Base-by-base conservation (phyloP, 2,888 invertebrate species). In the Fabriciana adippe region DNA sequence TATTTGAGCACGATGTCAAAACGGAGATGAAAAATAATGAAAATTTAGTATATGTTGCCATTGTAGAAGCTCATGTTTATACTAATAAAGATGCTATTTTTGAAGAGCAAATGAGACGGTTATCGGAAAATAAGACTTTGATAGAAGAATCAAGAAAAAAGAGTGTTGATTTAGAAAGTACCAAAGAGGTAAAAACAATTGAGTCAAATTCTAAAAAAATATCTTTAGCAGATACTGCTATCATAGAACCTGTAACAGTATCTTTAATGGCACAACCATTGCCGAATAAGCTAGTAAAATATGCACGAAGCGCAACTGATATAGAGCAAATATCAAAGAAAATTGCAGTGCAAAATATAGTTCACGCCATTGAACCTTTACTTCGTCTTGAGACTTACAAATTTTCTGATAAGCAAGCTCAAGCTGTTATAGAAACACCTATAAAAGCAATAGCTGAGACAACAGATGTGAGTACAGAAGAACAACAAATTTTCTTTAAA, bases 21-120 rank as follows among this genome's bases (percentile, higher is more conserved):
- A 56, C 41, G 67, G 61, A 61, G 11, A 53, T 53, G 18, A 69
- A 56, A 54, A 69, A 73, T 47, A 73, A 73, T 41, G 71, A 66
- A 26, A 69, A 65, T n/a, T 47, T 75, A 68, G 89, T 80, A 61
- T 92, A 92, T 55, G 72, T 89, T 54, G 92, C 91, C 2, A 83
- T 88, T 48, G 91, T 92, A n/a, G 89, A 92, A 73, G 81, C 92
- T 5, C 92, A 92, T 66, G 87, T 89, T 6, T 92, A 88, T 31
- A 90, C 92, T 3, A 91, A 92, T 54, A 84, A 84, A 76, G 86
- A 91, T 59, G 84, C 86, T 2, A 87, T 92, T 59, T 82, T 89
- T 56, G 84, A 87, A 74, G 84, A 84, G 66, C 72, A 79, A 62
- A 69, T 78, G 8, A 64, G 77, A 76, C 85, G 71, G 53, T 77